phyloP scores from a whole-genome alignment of 2,888 invertebrate genomes.

The Tupiocoris notatus region DNA sequence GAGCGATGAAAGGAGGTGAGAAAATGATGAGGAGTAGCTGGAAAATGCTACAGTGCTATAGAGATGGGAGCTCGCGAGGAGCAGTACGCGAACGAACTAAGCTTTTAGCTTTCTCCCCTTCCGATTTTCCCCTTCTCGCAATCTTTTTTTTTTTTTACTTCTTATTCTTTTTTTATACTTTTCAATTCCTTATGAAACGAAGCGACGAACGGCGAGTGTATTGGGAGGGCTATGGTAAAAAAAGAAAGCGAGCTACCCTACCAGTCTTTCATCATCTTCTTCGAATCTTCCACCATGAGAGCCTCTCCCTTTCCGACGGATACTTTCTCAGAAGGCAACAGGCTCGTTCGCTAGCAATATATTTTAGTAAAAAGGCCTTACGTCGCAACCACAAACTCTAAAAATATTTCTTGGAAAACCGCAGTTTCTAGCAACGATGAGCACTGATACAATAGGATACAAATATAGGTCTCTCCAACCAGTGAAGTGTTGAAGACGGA shows the following conservation, averaged over 20 bases:
- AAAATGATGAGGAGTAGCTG: too few species aligned
- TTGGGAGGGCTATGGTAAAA: neutral
- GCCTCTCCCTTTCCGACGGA: conserved; percentile 4
- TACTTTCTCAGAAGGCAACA: conserved; percentile 33
- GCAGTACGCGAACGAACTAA: neutral
- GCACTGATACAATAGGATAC: too few species aligned
- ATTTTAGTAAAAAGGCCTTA: neutral
- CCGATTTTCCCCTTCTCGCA: neutral
- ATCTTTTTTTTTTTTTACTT: neutral
- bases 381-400: neutral
- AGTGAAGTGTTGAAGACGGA: too few species aligned
- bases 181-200: neutral
- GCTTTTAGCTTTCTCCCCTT: neutral
- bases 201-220: neutral
- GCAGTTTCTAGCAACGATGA: too few species aligned
- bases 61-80: neutral
- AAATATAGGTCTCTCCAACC: too few species aligned
- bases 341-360: conserved; percentile 26
- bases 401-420: too few species aligned
- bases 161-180: neutral
- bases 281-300: neutral
- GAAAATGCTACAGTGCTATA: neutral
- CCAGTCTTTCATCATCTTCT: neutral
- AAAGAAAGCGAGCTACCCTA: neutral
- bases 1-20: too few species aligned